phyloP scores from a whole-genome alignment of 2,888 invertebrate species.

The Amaurobius ferox region DNA sequence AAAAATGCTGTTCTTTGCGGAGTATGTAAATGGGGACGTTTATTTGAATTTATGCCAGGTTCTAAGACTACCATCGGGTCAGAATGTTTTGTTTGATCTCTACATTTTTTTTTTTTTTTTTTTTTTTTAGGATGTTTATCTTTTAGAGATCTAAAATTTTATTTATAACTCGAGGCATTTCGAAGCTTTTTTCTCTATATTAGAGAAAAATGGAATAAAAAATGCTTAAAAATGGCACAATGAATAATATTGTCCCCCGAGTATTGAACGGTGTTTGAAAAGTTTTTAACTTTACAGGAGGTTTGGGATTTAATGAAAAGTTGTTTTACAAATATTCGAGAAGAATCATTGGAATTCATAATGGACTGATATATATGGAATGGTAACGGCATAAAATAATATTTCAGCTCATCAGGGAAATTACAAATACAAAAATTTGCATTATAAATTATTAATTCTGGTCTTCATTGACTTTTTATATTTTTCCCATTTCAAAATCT shows the following conservation, averaged over 20 bases:
- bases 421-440: constrained; percentile 13
- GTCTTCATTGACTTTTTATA: no score
- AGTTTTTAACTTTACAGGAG: background rate
- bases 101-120: background rate
- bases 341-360: background rate
- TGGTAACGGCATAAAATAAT: background rate
- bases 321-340: background rate
- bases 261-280: background rate
- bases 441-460: background rate
- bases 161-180: constrained; percentile 3
- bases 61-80: constrained; percentile 58
- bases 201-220: background rate
- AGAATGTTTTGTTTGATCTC: constrained; percentile 59
- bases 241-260: background rate
- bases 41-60: constrained; percentile 63
- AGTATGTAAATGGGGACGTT: constrained; percentile 54
- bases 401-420: constrained; percentile 7
- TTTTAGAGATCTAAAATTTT: background rate
- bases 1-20: background rate
- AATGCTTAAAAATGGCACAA: background rate
- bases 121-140: constrained; percentile 3
- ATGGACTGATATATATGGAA: background rate
- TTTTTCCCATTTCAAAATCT: no score
- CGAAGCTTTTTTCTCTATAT: background rate
- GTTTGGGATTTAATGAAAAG: constrained; percentile 2